These are phyloP conservation scores for Tichodroma muraria DNA, from an alignment of 2,113 vertebrate species.

Conservation along the genomic window DNA sequence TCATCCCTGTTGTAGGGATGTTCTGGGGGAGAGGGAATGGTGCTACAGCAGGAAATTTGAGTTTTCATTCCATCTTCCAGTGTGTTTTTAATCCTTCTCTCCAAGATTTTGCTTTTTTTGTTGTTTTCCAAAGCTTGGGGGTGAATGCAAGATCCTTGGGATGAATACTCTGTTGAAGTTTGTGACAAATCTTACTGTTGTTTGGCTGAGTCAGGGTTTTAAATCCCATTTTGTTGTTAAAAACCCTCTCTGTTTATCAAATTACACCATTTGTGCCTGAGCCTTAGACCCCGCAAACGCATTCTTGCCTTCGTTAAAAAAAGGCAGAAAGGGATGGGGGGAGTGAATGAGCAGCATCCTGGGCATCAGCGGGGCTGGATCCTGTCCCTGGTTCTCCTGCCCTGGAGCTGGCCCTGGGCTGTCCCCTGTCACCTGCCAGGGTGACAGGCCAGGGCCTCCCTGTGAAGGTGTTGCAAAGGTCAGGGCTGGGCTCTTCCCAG, in stretches of 20 bases:
- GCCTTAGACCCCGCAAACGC: background rate
- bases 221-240: background rate
- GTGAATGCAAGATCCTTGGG: background rate
- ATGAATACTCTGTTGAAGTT: rapidly evolving
- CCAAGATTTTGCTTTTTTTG: background rate
- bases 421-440: background rate
- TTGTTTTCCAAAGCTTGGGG: background rate
- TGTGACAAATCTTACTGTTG: background rate
- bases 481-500: background rate
- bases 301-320: background rate
- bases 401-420: background rate
- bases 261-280: rapidly evolving
- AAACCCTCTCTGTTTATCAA: background rate
- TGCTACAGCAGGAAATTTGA: background rate
- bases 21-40: background rate
- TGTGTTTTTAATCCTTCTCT: background rate
- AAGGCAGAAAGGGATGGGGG: background rate
- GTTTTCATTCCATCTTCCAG: background rate
- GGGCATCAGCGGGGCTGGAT: rapidly evolving
- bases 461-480: background rate
- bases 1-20: background rate
- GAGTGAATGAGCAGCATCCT: background rate
- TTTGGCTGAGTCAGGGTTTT: background rate
- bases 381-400: background rate
- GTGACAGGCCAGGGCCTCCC: background rate